Conservation (phyloP, 2,888 invertebrate species). For the Nomada fucata region DNA sequence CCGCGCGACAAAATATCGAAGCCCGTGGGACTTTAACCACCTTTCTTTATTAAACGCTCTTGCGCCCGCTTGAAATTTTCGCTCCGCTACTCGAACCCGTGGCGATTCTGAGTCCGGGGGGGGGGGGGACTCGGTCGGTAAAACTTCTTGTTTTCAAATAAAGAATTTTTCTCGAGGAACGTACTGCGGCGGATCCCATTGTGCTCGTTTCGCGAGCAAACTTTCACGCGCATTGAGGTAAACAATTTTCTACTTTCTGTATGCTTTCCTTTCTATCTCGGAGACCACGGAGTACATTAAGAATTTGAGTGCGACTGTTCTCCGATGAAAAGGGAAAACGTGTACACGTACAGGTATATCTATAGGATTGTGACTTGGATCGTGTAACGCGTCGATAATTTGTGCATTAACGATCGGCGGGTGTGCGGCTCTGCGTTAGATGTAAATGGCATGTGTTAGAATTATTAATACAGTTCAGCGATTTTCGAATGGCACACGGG, state of each 20-base stretch:
- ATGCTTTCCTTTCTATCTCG: background rate
- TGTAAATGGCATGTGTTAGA: slow-evolving; percentile 31
- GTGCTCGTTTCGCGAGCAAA: background rate
- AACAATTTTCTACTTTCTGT: background rate
- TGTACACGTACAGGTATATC: background rate
- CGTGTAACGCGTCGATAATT: slow-evolving; percentile 21
- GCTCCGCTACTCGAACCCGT: background rate
- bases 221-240: background rate
- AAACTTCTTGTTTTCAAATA: slow-evolving; percentile 6
- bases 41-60: slow-evolving; percentile 40
- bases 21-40: slow-evolving; percentile 19
- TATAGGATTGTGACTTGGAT: background rate
- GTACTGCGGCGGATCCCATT: background rate
- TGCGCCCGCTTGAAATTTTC: background rate
- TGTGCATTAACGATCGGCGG: slow-evolving; percentile 40
- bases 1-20: slow-evolving; percentile 32
- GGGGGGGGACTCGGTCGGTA: background rate
- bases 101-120: background rate
- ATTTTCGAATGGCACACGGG: background rate
- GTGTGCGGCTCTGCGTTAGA: slow-evolving; percentile 24
- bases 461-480: slow-evolving; percentile 39
- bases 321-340: background rate
- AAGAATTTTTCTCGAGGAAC: background rate
- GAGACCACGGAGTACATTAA: background rate
- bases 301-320: background rate